Base-by-base conservation (phyloP, 2,113 vertebrate species). In the Leptobrachium ailaonicum region DNA sequence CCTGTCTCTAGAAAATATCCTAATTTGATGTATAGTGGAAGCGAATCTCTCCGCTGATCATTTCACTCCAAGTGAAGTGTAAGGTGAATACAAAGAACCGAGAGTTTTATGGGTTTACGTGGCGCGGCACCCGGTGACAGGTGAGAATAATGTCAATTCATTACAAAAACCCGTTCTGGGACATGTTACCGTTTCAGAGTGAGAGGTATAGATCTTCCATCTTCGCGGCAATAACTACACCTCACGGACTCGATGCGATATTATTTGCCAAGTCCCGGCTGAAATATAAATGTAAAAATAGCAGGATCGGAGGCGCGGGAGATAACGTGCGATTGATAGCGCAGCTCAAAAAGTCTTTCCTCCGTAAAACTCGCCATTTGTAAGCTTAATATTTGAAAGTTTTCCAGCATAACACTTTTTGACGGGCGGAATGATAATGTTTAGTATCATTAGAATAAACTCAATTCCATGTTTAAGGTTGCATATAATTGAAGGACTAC, bases 81-180 rank as follows among this genome's bases (percentile, higher is more conserved):
- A 13, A 53, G 64, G 67, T 67, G 71, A 80, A 80, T 74, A 74
- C 32, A 58, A 68, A 74, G 20, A 73, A 74, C 63, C 45, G 14
- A 42, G 50, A 56, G 68, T 80, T 80, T 80, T 56, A 74, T 69
- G 71, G 42, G 71, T 67, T 80, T 58, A 72, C 50, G 66, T 68
- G 64, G 50, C 41, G 45, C 50, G 13, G 58, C 71, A 69, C 78
- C 42, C 40, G 44, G 42, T 47, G 71, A 80, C 78, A 74, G 20
- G 60, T 5, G 54, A 69, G 64, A 74, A 74, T 80, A 74, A 80
- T 80, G 78, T 47, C 73, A 74, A 74, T 74, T 64, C 71, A 80
- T 80, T 80, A 74, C 78, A 45, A 73, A 32, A 80, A 68, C 50
- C 20, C 60, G 71, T 80, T 71, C 64, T 74, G 78, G 78, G 78